These are phyloP conservation scores for Acronicta alni DNA, from an alignment of 2,888 invertebrate genomes.

Conservation along the genomic window DNA sequence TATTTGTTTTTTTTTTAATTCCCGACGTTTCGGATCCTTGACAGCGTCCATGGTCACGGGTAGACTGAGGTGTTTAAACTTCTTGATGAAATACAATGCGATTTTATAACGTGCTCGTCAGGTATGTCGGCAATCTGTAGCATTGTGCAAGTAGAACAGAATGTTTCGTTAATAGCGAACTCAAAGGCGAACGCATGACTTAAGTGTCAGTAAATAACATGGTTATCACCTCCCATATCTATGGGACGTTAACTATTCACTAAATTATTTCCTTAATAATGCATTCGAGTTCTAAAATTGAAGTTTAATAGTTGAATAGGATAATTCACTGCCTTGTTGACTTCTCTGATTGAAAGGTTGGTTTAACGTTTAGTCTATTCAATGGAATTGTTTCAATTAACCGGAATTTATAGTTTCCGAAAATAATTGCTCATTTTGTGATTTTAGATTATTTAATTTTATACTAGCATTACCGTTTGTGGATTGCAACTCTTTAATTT, in stretches of 20 bases:
- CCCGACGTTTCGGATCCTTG: too few relatives aligned
- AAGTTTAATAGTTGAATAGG: constrained; percentile 16
- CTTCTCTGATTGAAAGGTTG: constrained; percentile 1
- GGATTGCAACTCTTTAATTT: too few relatives aligned
- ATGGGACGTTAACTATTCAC: constrained; percentile 38
- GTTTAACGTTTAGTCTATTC: too few relatives aligned
- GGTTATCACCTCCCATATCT: constrained; percentile 43
- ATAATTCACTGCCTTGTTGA: background rate
- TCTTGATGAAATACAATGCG: background rate
- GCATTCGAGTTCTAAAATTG: constrained; percentile 18
- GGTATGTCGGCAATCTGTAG: background rate
- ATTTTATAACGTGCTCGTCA: background rate
- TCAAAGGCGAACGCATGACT: constrained; percentile 28
- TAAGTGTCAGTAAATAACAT: constrained; percentile 51
- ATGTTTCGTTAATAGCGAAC: constrained; percentile 38
- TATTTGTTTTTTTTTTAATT: too few relatives aligned
- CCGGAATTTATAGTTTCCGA: too few relatives aligned
- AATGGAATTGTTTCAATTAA: too few relatives aligned
- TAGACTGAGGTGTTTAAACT: too few relatives aligned
- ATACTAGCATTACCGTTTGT: too few relatives aligned
- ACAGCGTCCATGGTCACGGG: too few relatives aligned
- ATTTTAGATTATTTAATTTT: too few relatives aligned
- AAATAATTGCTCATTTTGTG: too few relatives aligned
- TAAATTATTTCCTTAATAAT: constrained; percentile 57
- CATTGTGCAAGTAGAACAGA: constrained; percentile 17